Base-by-base conservation (phyloP, 2,113 vertebrate species). In the Chauna torquata region DNA sequence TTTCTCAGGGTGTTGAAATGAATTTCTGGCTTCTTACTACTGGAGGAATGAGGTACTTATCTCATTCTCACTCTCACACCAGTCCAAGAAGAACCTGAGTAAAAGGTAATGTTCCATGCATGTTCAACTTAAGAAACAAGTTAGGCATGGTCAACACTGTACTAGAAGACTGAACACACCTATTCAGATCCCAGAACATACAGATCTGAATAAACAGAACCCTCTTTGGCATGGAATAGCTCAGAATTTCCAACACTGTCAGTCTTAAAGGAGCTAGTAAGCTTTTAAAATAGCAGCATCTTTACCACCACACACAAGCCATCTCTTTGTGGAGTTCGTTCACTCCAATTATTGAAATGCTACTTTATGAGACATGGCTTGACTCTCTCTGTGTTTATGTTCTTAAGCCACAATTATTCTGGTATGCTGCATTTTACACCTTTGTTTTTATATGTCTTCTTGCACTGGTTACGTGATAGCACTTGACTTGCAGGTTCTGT, bases 361-460 rank as follows among this genome's bases (percentile, higher is more conserved):
- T 78, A 49, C 45, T 80, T 55, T n/a, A 42, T 30, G 49, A 85
- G 16, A 70, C 80, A 18, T 66, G 81, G 23, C n/a, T 76, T 74
- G 52, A 78, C 30, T 84, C 40, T 70, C 0, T 54, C 58, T 82
- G 57, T 82, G 22, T 82, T 79, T 88, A 4, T 55, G 15, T 50
- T 85, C 57, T 52, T 75, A 74, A 84, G 9, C 52, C 52, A 38
- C n/a, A 76, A 25, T 14, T 50, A 0, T 0, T 34, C 75, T 66
- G 20, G 24, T 40, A 80, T 50, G 36, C 57, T 94, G 57, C 50
- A 90, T 87, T 92, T 97, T 62, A 72, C 16, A 14, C 78, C 61
- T 97, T 88, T 75, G 12, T 80, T 89, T 95, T 94, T 94, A 14
- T 3, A 88, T 68, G 16, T 45, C 64, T 58, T 86, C 70, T 94